phyloP scores from a whole-genome alignment of 2,888 invertebrate genomes.

The Eustalomyia histrio region DNA sequence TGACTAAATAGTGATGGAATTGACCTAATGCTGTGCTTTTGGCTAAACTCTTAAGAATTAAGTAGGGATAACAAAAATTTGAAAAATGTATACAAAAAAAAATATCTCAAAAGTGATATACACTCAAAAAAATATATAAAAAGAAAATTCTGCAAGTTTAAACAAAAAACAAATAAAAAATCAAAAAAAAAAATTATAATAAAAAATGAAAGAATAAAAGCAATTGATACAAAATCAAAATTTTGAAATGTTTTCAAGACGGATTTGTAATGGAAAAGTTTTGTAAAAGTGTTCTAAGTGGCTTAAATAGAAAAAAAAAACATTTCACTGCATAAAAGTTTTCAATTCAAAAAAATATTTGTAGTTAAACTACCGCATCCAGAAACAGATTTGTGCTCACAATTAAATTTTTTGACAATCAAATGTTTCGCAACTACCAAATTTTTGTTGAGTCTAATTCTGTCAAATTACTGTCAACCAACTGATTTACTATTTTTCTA shows the following conservation, averaged over 20 bases:
- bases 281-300: too few species aligned
- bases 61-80: constrained; percentile 25
- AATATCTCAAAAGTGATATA: constrained; percentile 32
- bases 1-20: constrained; percentile 8
- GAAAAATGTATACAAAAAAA: constrained; percentile 31
- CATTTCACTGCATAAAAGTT: too few species aligned
- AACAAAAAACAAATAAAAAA: constrained; percentile 61
- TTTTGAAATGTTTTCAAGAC: constrained; percentile 9
- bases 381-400: too few species aligned
- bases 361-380: too few species aligned
- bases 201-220: constrained; percentile 62
- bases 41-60: constrained; percentile 41
- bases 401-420: too few species aligned
- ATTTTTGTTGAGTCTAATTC: too few species aligned
- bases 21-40: constrained; percentile 48
- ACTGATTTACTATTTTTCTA: too few species aligned
- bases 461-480: too few species aligned
- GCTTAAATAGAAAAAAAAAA: too few species aligned
- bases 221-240: constrained; percentile 76
- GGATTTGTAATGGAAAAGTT: background rate
- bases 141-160: constrained; percentile 62
- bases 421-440: too few species aligned
- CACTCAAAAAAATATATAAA: constrained; percentile 52
- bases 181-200: constrained; percentile 67
- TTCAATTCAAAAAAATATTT: too few species aligned